Evolutionary conservation across 1,140 invertebrate genomes (phyloP), one percentile per base, ranked within the genome.

Genomic region (Cydia pomonella): DNA sequence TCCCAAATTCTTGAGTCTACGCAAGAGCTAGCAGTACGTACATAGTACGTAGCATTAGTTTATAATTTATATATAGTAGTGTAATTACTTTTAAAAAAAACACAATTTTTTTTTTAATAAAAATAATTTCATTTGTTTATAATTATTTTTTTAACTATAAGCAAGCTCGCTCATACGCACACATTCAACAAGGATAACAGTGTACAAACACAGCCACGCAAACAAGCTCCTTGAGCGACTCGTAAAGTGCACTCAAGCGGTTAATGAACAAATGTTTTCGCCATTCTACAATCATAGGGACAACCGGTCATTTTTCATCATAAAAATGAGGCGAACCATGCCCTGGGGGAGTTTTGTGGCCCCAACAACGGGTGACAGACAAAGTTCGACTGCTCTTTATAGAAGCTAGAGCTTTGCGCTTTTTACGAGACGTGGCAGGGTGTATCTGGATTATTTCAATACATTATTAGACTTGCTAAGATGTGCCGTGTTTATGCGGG

Each of bases 251-350:
- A 69, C 27, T 38, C 64, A 80, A 82, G 76, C 82, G 73, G 23
- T 74, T 85, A 88, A 88, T 86, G 85, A 84, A 88, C 86, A 87
- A 88, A 87, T 87, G 84, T 87, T 87, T 82, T 74, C 63, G 63
- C 73, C 79, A 75, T 64, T 81, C 72, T 76, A 83, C 83, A 87
- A 83, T 83, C 85, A 84, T 77, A 75, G 82, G 16, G 75, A 64
- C 25, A n/a, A 63, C 64, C 41, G 78, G 81, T 84, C 80, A 89
- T 89, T 87, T 88, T 88, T 88, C 84, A 85, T 86, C 82, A 80
- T 84, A 88, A 86, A 86, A 89, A 83, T 83, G 79, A 76, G 73
- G 53, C 72, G 79, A 59, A 69, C 21, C 75, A 74, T 63, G 72
- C 75, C 78, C 78, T 29, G 74, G 81, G 80, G 77, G 79, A 78